phyloP scores from a whole-genome alignment of 2,888 invertebrate genomes.

The Drosophila acutilabella region DNA sequence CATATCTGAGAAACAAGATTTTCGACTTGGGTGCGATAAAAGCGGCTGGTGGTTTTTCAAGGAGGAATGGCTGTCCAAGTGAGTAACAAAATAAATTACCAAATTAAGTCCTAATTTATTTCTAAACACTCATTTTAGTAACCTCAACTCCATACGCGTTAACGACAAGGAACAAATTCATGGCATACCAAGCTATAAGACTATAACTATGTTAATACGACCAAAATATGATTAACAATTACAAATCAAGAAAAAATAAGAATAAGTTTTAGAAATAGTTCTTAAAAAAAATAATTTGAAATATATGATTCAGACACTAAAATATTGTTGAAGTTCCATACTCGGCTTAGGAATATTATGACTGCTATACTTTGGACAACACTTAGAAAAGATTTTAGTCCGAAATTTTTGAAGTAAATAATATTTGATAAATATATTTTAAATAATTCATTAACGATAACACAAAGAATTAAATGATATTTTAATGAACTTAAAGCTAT shows the following conservation, averaged over 20 bases:
- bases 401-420: too few relatives aligned
- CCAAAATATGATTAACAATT: neutral
- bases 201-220: slow-evolving; percentile 2
- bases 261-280: too few relatives aligned
- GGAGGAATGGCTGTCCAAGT: neutral
- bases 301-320: too few relatives aligned
- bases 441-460: slow-evolving; percentile 17
- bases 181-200: neutral
- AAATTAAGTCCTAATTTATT: neutral
- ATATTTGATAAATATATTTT: too few relatives aligned
- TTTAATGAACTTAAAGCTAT: slow-evolving; percentile 13
- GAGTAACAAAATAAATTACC: neutral
- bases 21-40: neutral
- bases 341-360: too few relatives aligned
- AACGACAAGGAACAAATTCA: neutral
- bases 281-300: too few relatives aligned
- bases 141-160: neutral
- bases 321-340: too few relatives aligned
- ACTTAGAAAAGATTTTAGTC: too few relatives aligned
- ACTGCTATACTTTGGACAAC: too few relatives aligned
- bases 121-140: neutral
- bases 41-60: neutral
- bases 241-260: too few relatives aligned
- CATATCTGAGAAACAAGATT: neutral
- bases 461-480: neutral